Base-by-base conservation (phyloP, 2,113 vertebrate genomes). In the Pterophyllum scalare region DNA sequence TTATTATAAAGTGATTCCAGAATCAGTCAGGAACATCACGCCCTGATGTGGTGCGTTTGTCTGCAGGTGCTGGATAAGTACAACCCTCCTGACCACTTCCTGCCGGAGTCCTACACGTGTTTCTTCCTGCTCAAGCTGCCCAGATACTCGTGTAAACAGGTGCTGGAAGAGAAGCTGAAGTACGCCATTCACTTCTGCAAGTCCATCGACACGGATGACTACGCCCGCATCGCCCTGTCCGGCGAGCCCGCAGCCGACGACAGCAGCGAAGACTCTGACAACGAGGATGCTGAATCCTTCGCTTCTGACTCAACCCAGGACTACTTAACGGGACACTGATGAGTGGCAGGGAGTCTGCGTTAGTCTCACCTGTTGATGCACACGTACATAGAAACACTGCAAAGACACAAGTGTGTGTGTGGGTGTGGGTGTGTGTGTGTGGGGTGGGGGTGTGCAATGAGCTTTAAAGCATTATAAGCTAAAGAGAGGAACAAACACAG, bases 121-220 rank as follows among this genome's bases (percentile, higher is more conserved):
- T 99, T 99, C 96, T 99, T 99, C 94, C 95, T 99, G 89, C 95
- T 99, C 87, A 99, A 99, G 95, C 92, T 99, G 92, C 98, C 98
- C 81, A 95, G 98, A 82, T 99, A 99, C 92, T 99, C 98, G 17
- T 99, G 98, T 75, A 97, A 97, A 90, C 97, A 98, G 92, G 98
- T 99, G 1, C 96, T 99, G 57, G 98, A 99, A 92, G 98, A 99
- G 82, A 99, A 99, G 54, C 96, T 99, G 12, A 99, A 99, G 79
- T 99, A 99, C 0, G 98, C 98, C 89, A 99, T 99, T 83, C 98
- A 99, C 93, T 99, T 99, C 92, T 99, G 98, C 94, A 99, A 99
- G 83, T 99, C 98, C 20, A 99, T 99, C 88, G 98, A 99, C 96
- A 99, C 98, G 0, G 98, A 99, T 9, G 98, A 99, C 91, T 99